These are phyloP conservation scores for rabbit (Oryctolagus cuniculus) DNA, from an alignment of 2,113 vertebrate species.

Conservation along the genomic window mOryCun1.1 NC_091433.1:19618001-19618500, in stretches of 20 bases:
- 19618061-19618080: neutral
- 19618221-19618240: neutral
- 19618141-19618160: neutral
- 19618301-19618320: neutral
- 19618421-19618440: fast-evolving
- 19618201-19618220: neutral
- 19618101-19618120: neutral
- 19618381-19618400: neutral
- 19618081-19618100: neutral
- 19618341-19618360: neutral
- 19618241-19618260: neutral
- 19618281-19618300: neutral
- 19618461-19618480: neutral
- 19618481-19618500: neutral
- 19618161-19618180: neutral
- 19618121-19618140: neutral
- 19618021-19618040: neutral
- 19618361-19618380: neutral
- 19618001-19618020: conserved; percentile 11
- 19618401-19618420: neutral
- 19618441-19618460: neutral
- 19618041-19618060: neutral
- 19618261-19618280: neutral
- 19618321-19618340: neutral
- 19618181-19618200: neutral